These are phyloP conservation scores for Brachionus koreanus DNA, from an alignment of 1,140 invertebrate genomes.

Conservation along the genomic window DNA sequence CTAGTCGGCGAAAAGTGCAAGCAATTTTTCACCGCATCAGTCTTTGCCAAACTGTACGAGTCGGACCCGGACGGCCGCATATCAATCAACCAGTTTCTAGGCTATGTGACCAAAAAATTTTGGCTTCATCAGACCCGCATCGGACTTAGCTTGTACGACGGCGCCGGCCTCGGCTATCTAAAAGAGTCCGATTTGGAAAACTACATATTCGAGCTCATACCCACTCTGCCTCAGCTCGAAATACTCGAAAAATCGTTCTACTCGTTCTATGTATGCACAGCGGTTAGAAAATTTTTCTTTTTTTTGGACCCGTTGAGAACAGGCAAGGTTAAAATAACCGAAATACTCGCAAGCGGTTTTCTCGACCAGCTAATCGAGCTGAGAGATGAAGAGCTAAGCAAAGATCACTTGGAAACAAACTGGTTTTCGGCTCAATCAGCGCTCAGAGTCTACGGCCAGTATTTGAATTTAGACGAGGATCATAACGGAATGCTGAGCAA, in stretches of 20 bases:
- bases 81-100: slow-evolving; percentile 71
- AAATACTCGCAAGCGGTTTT: slow-evolving; percentile 84
- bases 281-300: slow-evolving; percentile 89
- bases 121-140: slow-evolving; percentile 89
- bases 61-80: slow-evolving; percentile 73
- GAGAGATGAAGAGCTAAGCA: slow-evolving; percentile 64
- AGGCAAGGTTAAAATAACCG: slow-evolving; percentile 80
- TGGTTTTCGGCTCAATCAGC: slow-evolving; percentile 91
- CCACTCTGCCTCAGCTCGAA: slow-evolving; percentile 63
- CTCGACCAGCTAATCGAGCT: slow-evolving; percentile 83
- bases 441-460: slow-evolving; percentile 82
- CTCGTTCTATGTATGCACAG: slow-evolving; percentile 91
- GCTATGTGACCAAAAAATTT: slow-evolving; percentile 88
- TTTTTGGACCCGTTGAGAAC: slow-evolving; percentile 84
- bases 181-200: slow-evolving; percentile 84
- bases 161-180: slow-evolving; percentile 82
- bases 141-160: slow-evolving; percentile 85
- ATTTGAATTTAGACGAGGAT: slow-evolving; percentile 85
- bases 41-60: slow-evolving; percentile 79
- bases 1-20: slow-evolving; percentile 69
- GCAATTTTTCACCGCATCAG: slow-evolving; percentile 76
- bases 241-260: slow-evolving; percentile 86
- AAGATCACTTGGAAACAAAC: slow-evolving; percentile 78
- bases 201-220: slow-evolving; percentile 75
- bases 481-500: slow-evolving; percentile 92